A percentile compares a stretch with the other conserved stretches of the same genome.
These are phyloP conservation scores for Pedetes capensis DNA, from an alignment of 2,113 vertebrate genomes.

Conservation along the genomic window DNA sequence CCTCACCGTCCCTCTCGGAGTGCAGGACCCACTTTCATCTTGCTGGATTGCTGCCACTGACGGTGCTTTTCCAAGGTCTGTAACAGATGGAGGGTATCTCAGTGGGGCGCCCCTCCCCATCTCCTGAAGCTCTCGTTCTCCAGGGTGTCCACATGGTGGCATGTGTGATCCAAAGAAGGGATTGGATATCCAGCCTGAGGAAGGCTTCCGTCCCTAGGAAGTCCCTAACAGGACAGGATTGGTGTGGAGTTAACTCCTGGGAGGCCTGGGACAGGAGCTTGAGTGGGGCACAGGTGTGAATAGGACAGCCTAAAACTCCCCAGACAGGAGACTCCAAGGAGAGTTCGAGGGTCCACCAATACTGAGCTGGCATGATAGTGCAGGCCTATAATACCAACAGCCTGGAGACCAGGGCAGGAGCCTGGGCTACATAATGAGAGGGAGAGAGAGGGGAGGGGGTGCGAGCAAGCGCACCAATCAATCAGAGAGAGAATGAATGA, in stretches of 20 bases:
- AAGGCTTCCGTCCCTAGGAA: background rate
- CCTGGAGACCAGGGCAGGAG: background rate
- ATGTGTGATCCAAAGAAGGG: background rate
- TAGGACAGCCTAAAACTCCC: background rate
- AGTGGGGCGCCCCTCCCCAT: too few species aligned
- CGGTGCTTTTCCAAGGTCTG: background rate
- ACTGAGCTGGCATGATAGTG: background rate
- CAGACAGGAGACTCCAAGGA: background rate
- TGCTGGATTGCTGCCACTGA: background rate
- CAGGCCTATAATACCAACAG: background rate
- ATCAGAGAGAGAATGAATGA: too few species aligned
- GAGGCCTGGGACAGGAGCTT: background rate
- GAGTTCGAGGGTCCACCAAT: background rate
- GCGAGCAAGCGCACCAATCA: too few species aligned
- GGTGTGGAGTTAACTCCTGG: background rate
- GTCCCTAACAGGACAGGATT: background rate
- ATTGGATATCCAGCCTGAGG: background rate
- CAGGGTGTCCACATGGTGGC: constrained; percentile 43
- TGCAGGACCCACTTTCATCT: background rate
- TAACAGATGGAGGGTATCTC: background rate
- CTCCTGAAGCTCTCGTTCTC: background rate
- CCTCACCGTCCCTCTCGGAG: background rate
- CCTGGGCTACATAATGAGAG: background rate
- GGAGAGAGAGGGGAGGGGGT: too few species aligned
- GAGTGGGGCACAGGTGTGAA: background rate